Base-by-base conservation (phyloP, 2,797 vertebrate species). In the Microtus californicus region DNA sequence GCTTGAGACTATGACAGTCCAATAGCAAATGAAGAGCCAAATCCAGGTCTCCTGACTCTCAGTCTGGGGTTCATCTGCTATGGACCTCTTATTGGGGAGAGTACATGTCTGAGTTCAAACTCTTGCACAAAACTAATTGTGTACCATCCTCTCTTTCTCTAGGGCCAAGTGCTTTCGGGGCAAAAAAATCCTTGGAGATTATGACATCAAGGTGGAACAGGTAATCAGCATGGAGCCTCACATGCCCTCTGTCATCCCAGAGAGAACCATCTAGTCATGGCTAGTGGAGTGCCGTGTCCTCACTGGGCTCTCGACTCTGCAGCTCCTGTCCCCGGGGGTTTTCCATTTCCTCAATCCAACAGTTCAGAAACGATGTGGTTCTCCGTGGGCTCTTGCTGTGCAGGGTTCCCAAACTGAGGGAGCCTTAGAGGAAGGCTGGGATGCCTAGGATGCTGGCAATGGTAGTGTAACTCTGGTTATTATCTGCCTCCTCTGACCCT, bases 191-290 rank as follows among this genome's bases (percentile, higher is more conserved):
- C 99, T 99, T 94, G 99, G 99, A 67, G 99, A 99, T 96, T 99
- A 99, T 40, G 99, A 99, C 97, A 98, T 99, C 98, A 99, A 99
- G 98, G 99, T 99, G 96, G 99, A 99, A 96, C 99, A 99, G 99
- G 99, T 99, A 99, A 99, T 77, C 95, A 83, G 86, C 80, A 29
- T 34, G 67, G 89, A 83, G 89, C 61, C 17, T 73, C 56, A 29
- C n/a, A n/a, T 74, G 63, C 31, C 74, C 61, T 56, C 61, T 34
- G 45, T 31, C 93, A 67, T 63, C n/a, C 37, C 73, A 67, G 59
- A 85, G 95, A 63, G 78, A 94, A 17, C 86, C 4, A 29, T 79
- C 61, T 86, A 45, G n/a, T 89, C 73, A 54, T 89, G 82, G 67
- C 17, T 6, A 51, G 21, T 43, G 45, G 71, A 54, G 54, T 54